Conservation (phyloP, 2,113 vertebrate genomes). For the Halichoeres trimaculatus region DNA sequence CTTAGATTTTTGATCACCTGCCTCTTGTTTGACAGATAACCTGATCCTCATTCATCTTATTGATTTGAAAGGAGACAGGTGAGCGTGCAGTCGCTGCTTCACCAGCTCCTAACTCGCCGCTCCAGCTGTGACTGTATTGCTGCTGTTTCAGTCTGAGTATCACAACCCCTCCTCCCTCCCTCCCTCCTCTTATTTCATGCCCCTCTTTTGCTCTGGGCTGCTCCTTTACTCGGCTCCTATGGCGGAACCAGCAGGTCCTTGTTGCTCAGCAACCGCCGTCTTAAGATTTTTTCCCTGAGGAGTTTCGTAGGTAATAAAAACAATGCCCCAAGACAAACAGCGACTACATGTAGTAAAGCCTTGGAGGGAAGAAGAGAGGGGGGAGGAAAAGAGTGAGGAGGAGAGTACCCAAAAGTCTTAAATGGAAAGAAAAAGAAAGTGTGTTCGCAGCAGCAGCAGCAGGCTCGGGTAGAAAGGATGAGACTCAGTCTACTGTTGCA, state of each 20-base stretch:
- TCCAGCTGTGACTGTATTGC: slow-evolving; percentile 58
- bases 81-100: slow-evolving; percentile 47
- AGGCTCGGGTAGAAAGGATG: slow-evolving; percentile 17
- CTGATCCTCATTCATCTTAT: slow-evolving; percentile 51
- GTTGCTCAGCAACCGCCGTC: slow-evolving; percentile 85
- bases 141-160: slow-evolving; percentile 55
- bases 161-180: slow-evolving; percentile 4
- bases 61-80: slow-evolving; percentile 52
- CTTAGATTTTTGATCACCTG: slow-evolving; percentile 27
- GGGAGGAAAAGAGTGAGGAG: slow-evolving; percentile 4
- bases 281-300: slow-evolving; percentile 81
- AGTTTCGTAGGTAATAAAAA: slow-evolving; percentile 86
- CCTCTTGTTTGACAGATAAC: slow-evolving; percentile 27
- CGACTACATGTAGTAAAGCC: slow-evolving; percentile 73
- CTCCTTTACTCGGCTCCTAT: slow-evolving; percentile 71
- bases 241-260: slow-evolving; percentile 79
- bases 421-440: slow-evolving; percentile 56
- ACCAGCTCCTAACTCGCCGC: slow-evolving; percentile 50
- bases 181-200: not conserved
- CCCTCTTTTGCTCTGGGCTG: slow-evolving; percentile 26
- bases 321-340: slow-evolving; percentile 86
- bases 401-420: slow-evolving; percentile 32
- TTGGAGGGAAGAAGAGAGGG: slow-evolving; percentile 41
- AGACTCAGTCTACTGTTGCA: slow-evolving; percentile 24
- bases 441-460: slow-evolving; percentile 35